Base-by-base conservation (phyloP, 2,797 vertebrate genomes). In the Pelobates cultripes region DNA sequence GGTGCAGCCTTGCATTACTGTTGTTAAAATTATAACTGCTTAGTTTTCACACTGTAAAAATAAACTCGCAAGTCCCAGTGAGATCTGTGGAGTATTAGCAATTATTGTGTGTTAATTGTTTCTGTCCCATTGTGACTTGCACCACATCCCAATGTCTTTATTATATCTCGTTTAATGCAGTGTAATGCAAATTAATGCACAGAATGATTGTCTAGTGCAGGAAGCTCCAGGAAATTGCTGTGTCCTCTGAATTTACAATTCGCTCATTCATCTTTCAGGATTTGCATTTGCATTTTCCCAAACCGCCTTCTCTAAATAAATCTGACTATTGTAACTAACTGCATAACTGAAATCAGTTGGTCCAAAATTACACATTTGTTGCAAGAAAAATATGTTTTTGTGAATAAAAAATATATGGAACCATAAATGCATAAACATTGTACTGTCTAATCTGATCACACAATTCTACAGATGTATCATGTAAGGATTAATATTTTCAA, bases 221-320 rank as follows among this genome's bases (percentile, higher is more conserved):
- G 45, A 70, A 70, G 68, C 43, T 70, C n/a, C 43, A 44, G 28
- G 45, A 45, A 44, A 70, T 45, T 15, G 43, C 5, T 8, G 15
- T 4, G 13, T 7, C 5, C 68, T 41, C 68, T 41, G 12, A 70
- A 45, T 70, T 6, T 45, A 17, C 43, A 17, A 15, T 28, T 28
- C 28, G 28, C 28, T 28, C 28, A 70, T 70, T 70, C 68, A 70
- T 70, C 14, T 45, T 44, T 45, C 14, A 3, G 4, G 68, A 4
- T 4, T 3, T 14, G 43, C 13, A 44, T 70, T 44, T 70, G 68
- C 43, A 44, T 70, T n/a, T 70, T 44, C 45, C 42, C 43, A 4
- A 61, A n/a, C 68, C 15, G 43, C 14, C 43, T 5, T 70, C 43
- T 70, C 43, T 70, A 70, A 70, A 44, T 70, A 45, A 44, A 70